phyloP scores from a whole-genome alignment of 1,140 invertebrate species.

The Cotesia typhae region DNA sequence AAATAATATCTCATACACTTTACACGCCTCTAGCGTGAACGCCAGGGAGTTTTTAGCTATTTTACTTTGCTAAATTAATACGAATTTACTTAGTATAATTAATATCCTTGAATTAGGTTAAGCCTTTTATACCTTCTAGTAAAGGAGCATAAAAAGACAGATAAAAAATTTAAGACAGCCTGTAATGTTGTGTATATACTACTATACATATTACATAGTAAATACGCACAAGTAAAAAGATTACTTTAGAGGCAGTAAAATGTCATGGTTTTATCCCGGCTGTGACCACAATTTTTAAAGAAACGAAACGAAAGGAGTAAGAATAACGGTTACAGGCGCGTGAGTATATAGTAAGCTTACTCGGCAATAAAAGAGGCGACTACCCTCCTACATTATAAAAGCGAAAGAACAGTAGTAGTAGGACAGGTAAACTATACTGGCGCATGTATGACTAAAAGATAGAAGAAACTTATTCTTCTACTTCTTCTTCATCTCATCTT shows the following conservation, averaged over 20 bases:
- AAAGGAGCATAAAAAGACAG: not conserved
- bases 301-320: slow-evolving; percentile 9
- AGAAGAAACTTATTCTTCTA: not conserved
- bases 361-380: slow-evolving; percentile 35
- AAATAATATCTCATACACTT: no score
- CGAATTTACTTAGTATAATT: no score
- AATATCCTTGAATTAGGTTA: no score
- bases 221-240: not conserved
- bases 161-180: not conserved
- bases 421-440: not conserved
- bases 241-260: not conserved
- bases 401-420: slow-evolving; percentile 3
- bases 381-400: slow-evolving; percentile 27
- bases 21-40: no score
- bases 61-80: no score
- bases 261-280: slow-evolving; percentile 22
- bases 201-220: not conserved
- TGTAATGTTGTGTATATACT: not conserved
- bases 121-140: not conserved
- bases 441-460: slow-evolving; percentile 15
- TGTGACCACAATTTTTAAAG: slow-evolving; percentile 26
- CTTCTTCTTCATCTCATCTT: slow-evolving; percentile 5
- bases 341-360: slow-evolving; percentile 25
- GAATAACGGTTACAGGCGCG: slow-evolving; percentile 8
- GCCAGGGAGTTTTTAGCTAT: no score